Conservation (phyloP, 2,888 invertebrate genomes). For the Crossocerus cetratus region DNA sequence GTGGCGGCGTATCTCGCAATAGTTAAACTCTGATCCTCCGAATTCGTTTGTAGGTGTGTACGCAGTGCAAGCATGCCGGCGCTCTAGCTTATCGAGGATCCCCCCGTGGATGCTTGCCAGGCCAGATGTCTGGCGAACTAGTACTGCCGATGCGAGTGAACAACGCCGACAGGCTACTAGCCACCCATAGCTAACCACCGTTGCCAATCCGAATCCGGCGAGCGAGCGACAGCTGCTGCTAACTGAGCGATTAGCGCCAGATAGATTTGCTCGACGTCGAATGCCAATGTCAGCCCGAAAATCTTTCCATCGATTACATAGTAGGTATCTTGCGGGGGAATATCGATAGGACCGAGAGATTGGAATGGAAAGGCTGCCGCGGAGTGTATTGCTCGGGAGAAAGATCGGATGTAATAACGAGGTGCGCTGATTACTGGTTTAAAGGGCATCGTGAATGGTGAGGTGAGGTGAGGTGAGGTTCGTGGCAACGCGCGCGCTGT, state of each 20-base stretch:
- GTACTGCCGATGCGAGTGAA: constrained; percentile 46
- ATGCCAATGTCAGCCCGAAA: no score
- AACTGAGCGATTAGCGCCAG: constrained; percentile 27
- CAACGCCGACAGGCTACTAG: no score
- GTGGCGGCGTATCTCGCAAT: constrained; percentile 54
- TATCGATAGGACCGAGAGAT: neutral
- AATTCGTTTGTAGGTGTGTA: constrained; percentile 14
- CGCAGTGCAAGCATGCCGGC: constrained; percentile 24
- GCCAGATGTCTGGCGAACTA: constrained; percentile 65
- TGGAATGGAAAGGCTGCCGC: no score
- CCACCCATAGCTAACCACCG: constrained; percentile 31
- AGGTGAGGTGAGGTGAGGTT: no score
- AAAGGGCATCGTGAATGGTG: no score
- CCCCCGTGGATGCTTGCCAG: constrained; percentile 65
- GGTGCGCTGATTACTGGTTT: neutral
- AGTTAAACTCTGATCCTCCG: constrained; percentile 49
- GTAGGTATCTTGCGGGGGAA: constrained; percentile 7
- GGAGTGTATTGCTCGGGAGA: no score
- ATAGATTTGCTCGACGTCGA: no score
- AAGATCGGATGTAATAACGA: no score
- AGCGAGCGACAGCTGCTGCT: constrained; percentile 58
- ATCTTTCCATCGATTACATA: no score
- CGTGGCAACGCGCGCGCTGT: constrained; percentile 11
- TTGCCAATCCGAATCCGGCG: constrained; percentile 51
- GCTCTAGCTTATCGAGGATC: constrained; percentile 54